Evolutionary conservation across 2,113 vertebrate species (phyloP), one percentile per base, ranked within the genome.

Genomic region (Vulpes ferrilata): DNA sequence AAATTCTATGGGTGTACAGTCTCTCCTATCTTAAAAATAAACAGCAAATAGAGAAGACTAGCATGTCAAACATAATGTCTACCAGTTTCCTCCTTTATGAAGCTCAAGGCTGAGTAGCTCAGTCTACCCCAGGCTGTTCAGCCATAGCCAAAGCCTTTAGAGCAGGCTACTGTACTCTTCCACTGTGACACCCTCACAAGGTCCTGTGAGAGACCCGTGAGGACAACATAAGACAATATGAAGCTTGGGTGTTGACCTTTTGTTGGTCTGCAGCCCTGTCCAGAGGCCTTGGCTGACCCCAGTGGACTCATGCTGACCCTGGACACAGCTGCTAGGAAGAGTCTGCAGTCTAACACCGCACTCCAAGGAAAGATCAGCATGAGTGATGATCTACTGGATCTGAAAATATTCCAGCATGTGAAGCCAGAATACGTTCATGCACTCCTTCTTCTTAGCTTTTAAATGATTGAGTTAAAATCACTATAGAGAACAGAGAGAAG

Each of bases 401-500:
- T 38, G 55, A 83, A 94, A 88, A 27, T 23, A 71, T 23, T 51
- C 10, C 43, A 67, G 55, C 5, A 15, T 23, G 1, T 67, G 76
- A 95, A 96, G 51, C 4, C n/a, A 27, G 32, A 22, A 22, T 76
- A 19, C n/a, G 23, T 48, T 80, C 55, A n/a, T 27, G 22, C 65
- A 81, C 43, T 51, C 22, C 25, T 73, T 67, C 78, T 53, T 60
- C 62, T 53, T 82, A 67, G 82, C 65, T 35, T n/a, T 59, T 83
- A 71, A 71, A 7, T 53, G 76, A 73, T 0, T 35, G 51, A 96
- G 55, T 89, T 90, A 89, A 97, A 90, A 67, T 74, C 90, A 64
- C 35, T 27, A 23, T 12, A 60, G 74, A 96, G 23, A 88, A 90
- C 20, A 80, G 7, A 94, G 43, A 20, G 20, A 90, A 90, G 53